Conservation (phyloP, 37 sponge, comb jelly and placozoan species). For the Axinella damicornis region DNA sequence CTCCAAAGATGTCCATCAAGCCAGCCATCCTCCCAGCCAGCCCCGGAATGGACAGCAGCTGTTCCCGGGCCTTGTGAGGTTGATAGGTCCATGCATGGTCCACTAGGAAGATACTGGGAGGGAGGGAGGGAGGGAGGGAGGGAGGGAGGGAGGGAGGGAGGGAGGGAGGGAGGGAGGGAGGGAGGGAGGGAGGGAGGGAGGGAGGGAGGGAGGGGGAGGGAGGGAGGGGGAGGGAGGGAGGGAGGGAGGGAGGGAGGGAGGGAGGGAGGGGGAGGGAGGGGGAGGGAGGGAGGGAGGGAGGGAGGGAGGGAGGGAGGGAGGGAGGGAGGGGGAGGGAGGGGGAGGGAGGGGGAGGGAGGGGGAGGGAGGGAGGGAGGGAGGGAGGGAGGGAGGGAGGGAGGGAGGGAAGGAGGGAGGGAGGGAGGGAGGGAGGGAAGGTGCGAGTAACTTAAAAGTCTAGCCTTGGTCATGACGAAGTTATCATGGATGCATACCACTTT, state of each 20-base stretch:
- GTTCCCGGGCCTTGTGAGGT: slow-evolving; percentile 57
- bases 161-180: no score
- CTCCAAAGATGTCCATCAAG: slow-evolving; percentile 56
- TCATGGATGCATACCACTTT: slow-evolving; percentile 31
- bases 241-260: no score
- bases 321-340: no score
- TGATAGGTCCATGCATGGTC: slow-evolving; percentile 97
- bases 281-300: no score
- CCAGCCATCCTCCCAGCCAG: slow-evolving; percentile 75
- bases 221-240: no score
- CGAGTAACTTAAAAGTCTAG: neutral
- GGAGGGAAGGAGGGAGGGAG: neutral
- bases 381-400: neutral
- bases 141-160: neutral
- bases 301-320: no score
- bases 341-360: no score
- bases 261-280: no score
- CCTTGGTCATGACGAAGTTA: no score
- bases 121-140: neutral
- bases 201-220: no score
- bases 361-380: neutral
- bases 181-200: neutral
- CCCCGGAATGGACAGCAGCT: slow-evolving; percentile 70
- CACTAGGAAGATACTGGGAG: slow-evolving; percentile 80
- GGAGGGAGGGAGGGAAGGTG: neutral